Percentiles rank a stretch among this genome's conserved stretches.
phyloP scores from a whole-genome alignment of 2,797 vertebrate species.

The Cossypha dichroa region DNA sequence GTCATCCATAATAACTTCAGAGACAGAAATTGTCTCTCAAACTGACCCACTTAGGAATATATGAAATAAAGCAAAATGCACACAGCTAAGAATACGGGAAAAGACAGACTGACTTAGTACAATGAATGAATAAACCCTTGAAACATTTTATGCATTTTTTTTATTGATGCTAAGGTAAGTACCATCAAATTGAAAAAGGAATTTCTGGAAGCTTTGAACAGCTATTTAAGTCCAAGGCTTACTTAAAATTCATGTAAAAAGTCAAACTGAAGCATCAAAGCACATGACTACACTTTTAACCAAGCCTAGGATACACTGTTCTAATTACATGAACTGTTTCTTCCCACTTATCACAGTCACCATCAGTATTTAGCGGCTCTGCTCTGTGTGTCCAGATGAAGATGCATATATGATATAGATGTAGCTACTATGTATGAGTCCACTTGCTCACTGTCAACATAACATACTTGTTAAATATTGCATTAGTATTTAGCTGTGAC shows the following conservation, averaged over 20 bases:
- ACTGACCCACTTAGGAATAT: neutral
- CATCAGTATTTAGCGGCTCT: neutral
- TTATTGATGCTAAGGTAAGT: neutral
- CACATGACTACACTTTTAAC: neutral
- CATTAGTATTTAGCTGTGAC: neutral
- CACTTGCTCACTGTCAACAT: slow-evolving; percentile 20
- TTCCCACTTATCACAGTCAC: neutral
- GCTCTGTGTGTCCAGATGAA: slow-evolving; percentile 11
- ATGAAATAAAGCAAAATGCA: neutral
- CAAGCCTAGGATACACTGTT: neutral
- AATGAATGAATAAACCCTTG: neutral
- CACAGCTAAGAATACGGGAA: neutral
- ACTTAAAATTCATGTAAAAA: neutral
- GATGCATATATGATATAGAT: neutral
- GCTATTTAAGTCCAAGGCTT: neutral
- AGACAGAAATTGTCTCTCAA: neutral
- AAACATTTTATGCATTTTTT: neutral
- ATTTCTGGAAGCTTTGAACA: neutral
- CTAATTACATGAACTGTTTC: neutral
- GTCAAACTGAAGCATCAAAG: neutral
- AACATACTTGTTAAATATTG: neutral
- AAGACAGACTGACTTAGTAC: neutral
- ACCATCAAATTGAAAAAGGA: neutral
- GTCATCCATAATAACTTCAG: neutral
- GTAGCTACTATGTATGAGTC: neutral